Evolutionary conservation across 2,888 invertebrate genomes (phyloP).

Genomic region (Polia nebulosa): DNA sequence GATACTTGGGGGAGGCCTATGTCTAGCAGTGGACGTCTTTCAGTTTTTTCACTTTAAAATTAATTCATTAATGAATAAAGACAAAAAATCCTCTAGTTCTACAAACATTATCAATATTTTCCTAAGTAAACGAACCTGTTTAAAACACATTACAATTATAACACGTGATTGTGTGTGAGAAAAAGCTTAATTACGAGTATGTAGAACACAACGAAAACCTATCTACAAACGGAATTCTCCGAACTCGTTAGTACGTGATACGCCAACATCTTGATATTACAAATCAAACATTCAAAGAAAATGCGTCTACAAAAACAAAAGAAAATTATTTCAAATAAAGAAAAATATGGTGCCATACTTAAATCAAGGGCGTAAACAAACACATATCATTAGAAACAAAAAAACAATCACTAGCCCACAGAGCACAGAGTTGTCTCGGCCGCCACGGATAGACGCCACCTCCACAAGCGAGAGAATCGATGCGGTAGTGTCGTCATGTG

Average conservation of each 20-base stretch:
- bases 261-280: not conserved
- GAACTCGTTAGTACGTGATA: slow-evolving; percentile 1
- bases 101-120: no score
- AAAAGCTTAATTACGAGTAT: not conserved
- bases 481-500: not conserved
- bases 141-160: no score
- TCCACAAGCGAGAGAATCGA: not conserved
- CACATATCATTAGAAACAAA: not conserved
- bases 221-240: not conserved
- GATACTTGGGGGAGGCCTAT: no score
- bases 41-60: no score
- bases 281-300: slow-evolving; percentile 5
- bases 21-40: no score
- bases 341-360: not conserved
- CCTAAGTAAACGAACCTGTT: no score
- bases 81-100: no score
- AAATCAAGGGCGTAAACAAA: slow-evolving; percentile 20
- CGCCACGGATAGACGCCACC: not conserved
- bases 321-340: slow-evolving; percentile 2
- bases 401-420: slow-evolving; percentile 6
- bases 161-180: not conserved
- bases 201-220: not conserved
- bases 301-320: slow-evolving; percentile 1
- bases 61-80: no score
- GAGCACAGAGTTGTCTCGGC: not conserved